Evolutionary conservation across 2,888 invertebrate genomes (phyloP).

Genomic region (Melieria omissa): DNA sequence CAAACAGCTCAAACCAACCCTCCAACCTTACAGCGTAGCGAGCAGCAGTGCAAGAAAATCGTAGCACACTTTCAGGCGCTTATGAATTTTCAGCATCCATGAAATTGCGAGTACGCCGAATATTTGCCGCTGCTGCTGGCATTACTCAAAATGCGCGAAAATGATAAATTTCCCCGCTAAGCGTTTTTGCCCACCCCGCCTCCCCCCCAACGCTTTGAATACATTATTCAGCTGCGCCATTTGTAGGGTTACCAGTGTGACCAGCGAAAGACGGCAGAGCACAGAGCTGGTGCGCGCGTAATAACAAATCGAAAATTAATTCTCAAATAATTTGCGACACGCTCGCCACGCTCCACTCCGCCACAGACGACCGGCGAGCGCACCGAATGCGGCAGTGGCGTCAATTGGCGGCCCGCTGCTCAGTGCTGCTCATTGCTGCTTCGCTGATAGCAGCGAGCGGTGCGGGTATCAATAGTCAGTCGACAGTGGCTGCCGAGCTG

Average conservation of each 20-base stretch:
- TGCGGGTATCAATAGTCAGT: too few species aligned
- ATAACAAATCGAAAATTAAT: slow-evolving; percentile 58
- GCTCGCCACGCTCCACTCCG: not conserved
- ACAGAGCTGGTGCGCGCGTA: not conserved
- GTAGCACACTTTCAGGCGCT: not conserved
- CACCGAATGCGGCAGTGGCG: too few species aligned
- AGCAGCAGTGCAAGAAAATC: slow-evolving; percentile 6
- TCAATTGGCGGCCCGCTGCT: too few species aligned
- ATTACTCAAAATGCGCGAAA: slow-evolving; percentile 33
- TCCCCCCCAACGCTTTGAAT: not conserved
- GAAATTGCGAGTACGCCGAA: not conserved
- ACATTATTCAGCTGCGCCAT: not conserved
- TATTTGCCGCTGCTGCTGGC: not conserved
- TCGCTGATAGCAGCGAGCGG: too few species aligned
- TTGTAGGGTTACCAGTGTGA: not conserved
- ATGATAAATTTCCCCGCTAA: slow-evolving; percentile 22
- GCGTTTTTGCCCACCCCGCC: not conserved
- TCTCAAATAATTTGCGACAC: slow-evolving; percentile 56
- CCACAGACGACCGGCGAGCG: not conserved
- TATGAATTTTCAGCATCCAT: slow-evolving; percentile 15
- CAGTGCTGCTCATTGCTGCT: too few species aligned
- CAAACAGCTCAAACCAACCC: too few species aligned
- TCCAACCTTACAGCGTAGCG: not conserved
- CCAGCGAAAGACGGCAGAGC: too few species aligned
- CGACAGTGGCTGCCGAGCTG: too few species aligned